Evolutionary conservation across 2,797 vertebrate genomes (phyloP).

Genomic region (Malurus splendens): DNA sequence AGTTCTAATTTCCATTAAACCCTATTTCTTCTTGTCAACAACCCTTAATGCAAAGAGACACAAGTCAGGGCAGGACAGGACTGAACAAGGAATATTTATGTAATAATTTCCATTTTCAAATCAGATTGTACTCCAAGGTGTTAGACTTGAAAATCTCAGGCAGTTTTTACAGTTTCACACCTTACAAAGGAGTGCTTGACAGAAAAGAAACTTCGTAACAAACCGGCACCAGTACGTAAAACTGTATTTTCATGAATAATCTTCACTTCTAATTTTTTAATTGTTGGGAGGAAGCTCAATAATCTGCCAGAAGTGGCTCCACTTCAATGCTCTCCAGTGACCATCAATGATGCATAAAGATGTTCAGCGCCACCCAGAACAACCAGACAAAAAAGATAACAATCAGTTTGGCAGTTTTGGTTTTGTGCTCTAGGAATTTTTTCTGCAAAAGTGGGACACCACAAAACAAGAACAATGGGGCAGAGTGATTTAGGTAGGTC

Average conservation of each 20-base stretch:
- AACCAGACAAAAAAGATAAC: background rate
- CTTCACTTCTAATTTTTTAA: background rate
- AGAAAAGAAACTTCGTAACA: background rate
- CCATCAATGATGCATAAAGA: background rate
- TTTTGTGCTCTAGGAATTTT: background rate
- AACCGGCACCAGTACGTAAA: background rate
- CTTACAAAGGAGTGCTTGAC: accelerated
- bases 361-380: background rate
- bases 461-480: background rate
- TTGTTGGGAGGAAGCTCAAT: background rate
- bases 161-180: background rate
- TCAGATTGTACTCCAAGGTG: background rate
- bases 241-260: background rate
- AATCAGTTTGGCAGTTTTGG: background rate
- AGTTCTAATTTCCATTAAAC: constrained; percentile 15
- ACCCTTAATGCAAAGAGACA: background rate
- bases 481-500: background rate
- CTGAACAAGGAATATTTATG: background rate
- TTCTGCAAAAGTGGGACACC: background rate
- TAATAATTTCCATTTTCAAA: background rate
- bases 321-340: background rate
- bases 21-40: background rate
- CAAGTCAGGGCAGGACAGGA: background rate
- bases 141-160: background rate
- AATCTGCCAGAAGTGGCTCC: background rate